Evolutionary conservation across 2,113 vertebrate genomes (phyloP).

Genomic region (Raja brachyura): DNA sequence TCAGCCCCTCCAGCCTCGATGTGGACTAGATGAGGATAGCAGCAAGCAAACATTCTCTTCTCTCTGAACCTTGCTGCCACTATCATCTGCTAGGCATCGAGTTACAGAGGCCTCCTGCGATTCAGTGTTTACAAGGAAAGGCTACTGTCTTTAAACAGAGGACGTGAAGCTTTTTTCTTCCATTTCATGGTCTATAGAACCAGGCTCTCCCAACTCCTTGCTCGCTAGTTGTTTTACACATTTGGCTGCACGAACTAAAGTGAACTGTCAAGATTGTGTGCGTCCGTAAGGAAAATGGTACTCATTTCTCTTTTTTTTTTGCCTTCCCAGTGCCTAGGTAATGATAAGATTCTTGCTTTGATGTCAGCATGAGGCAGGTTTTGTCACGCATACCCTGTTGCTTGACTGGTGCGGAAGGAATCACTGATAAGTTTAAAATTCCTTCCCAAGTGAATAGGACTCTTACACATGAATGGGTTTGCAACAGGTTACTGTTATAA

Average conservation of each 20-base stretch:
- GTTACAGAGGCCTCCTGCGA: slow-evolving; percentile 48
- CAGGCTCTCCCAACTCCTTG: neutral
- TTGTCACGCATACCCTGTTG: slow-evolving; percentile 26
- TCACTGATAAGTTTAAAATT: slow-evolving; percentile 16
- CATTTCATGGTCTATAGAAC: neutral
- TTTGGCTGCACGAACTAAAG: slow-evolving; percentile 9
- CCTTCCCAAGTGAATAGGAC: slow-evolving; percentile 19
- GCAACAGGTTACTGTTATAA: neutral
- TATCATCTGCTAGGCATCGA: slow-evolving; percentile 48
- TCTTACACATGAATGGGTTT: neutral
- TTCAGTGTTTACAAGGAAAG: slow-evolving; percentile 44
- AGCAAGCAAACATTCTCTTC: slow-evolving; percentile 41
- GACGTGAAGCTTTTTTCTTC: neutral
- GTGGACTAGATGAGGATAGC: slow-evolving; percentile 37
- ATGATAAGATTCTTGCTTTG: slow-evolving; percentile 37
- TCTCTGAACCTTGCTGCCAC: slow-evolving; percentile 41
- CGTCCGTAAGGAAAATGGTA: neutral
- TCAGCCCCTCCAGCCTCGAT: slow-evolving; percentile 24
- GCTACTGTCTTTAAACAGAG: slow-evolving; percentile 47
- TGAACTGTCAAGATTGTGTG: neutral
- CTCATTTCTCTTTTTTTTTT: neutral
- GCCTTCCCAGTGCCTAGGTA: neutral
- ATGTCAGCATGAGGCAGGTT: slow-evolving; percentile 28
- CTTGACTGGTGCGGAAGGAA: slow-evolving; percentile 5
- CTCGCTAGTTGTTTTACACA: neutral